Evolutionary conservation across 2,797 vertebrate genomes (phyloP).

Genomic region (Australoheros facetus): DNA sequence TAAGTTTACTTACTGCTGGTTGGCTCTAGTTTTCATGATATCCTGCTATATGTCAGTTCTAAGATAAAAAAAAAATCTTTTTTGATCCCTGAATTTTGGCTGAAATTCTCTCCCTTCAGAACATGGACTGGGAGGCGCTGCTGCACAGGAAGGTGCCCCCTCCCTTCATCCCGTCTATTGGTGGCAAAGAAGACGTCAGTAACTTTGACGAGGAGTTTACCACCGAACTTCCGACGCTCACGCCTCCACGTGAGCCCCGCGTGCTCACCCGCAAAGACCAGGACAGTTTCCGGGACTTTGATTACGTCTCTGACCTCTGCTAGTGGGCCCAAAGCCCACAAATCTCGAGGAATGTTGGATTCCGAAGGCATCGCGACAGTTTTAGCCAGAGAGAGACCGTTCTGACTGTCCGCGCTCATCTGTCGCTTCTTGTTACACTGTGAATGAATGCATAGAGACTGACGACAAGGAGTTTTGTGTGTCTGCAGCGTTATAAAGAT

Average conservation of each 20-base stretch:
- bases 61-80: no score
- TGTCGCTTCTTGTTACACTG: conserved; percentile 64
- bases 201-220: conserved; percentile 95
- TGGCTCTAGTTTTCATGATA: no score
- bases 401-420: conserved; percentile 16
- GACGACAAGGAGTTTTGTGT: conserved; percentile 30
- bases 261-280: conserved; percentile 86
- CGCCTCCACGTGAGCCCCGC: conserved; percentile 86
- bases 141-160: conserved; percentile 85
- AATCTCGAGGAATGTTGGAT: conserved; percentile 34
- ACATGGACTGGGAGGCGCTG: conserved; percentile 86
- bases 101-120: conserved; percentile 60
- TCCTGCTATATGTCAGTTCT: no score
- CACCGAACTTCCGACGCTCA: conserved; percentile 83
- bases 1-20: no score
- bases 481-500: conserved; percentile 40
- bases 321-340: conserved; percentile 53
- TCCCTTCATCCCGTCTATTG: conserved; percentile 86
- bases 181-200: conserved; percentile 86
- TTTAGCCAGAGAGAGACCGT: background rate
- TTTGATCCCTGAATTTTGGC: no score
- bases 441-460: conserved; percentile 67
- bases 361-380: background rate
- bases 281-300: conserved; percentile 90
- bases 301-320: conserved; percentile 88